Evolutionary conservation across 2,797 vertebrate genomes (phyloP).

Genomic region (Odontamblyopus rebecca): DNA sequence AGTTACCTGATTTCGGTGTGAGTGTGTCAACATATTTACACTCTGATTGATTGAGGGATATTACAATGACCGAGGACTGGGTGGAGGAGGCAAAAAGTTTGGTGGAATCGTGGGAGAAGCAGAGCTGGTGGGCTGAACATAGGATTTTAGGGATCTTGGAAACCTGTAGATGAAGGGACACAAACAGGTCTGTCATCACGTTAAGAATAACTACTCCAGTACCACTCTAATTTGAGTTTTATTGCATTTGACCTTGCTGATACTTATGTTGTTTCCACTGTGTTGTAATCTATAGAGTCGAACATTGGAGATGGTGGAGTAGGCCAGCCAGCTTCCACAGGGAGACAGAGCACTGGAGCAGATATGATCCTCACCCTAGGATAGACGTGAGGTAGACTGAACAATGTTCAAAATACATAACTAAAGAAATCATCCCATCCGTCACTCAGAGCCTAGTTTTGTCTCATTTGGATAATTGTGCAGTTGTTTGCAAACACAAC

Average conservation of each 20-base stretch:
- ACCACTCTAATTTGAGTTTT: not conserved
- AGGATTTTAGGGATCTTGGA: constrained; percentile 81
- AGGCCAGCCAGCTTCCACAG: constrained; percentile 88
- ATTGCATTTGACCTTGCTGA: constrained; percentile 78
- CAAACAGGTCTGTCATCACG: not conserved
- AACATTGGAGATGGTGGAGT: constrained; percentile 80
- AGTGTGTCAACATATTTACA: constrained; percentile 83
- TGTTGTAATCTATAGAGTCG: constrained; percentile 82
- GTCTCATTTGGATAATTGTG: too few species aligned
- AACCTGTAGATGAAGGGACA: constrained; percentile 54
- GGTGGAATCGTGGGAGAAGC: constrained; percentile 87
- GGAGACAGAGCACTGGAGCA: constrained; percentile 87
- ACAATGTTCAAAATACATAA: too few species aligned
- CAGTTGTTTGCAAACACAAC: too few species aligned
- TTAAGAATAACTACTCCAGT: not conserved
- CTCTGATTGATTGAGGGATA: constrained; percentile 71
- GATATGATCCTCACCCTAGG: constrained; percentile 89
- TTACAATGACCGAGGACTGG: constrained; percentile 76
- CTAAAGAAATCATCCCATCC: too few species aligned
- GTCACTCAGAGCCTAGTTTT: too few species aligned
- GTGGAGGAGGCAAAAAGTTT: constrained; percentile 82
- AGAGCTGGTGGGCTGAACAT: constrained; percentile 80
- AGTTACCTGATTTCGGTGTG: constrained; percentile 80
- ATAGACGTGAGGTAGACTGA: not conserved
- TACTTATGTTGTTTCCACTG: constrained; percentile 67